Evolutionary conservation across 2,888 invertebrate genomes (phyloP).

Genomic region (Lithophane leautieri): DNA sequence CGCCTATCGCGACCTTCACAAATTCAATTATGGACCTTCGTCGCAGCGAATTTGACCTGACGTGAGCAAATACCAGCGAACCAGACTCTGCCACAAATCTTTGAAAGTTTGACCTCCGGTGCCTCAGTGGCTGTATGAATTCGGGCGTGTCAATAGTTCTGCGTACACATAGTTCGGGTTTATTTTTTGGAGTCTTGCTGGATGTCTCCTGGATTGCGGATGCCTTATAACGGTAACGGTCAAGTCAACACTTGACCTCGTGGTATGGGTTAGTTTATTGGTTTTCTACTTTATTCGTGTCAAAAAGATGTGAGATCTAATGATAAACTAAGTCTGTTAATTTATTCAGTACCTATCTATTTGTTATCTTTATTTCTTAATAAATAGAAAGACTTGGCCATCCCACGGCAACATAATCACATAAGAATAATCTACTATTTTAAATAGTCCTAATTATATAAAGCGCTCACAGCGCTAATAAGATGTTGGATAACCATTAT

Average conservation of each 20-base stretch:
- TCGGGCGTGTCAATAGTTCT: background rate
- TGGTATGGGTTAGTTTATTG: no score
- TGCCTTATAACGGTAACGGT: background rate
- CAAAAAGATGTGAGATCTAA: no score
- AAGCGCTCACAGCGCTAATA: no score
- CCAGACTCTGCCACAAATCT: conserved; percentile 59
- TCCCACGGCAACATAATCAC: no score
- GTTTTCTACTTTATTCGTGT: background rate
- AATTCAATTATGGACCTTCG: conserved; percentile 83
- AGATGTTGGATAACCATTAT: no score
- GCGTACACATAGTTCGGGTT: background rate
- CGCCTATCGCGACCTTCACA: conserved; percentile 79
- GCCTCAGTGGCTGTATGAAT: background rate
- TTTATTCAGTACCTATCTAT: no score
- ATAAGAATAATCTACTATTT: no score
- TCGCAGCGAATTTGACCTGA: conserved; percentile 68
- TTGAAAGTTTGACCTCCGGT: conserved; percentile 64
- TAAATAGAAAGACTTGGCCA: no score
- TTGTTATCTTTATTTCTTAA: no score
- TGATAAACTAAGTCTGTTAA: no score
- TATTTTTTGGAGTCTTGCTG: background rate
- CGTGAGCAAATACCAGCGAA: conserved; percentile 66
- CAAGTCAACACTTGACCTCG: background rate
- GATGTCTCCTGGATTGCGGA: background rate
- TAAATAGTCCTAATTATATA: no score